These are phyloP conservation scores for Mycalesis mineus DNA, from an alignment of 2,888 invertebrate species.

Conservation along the genomic window DNA sequence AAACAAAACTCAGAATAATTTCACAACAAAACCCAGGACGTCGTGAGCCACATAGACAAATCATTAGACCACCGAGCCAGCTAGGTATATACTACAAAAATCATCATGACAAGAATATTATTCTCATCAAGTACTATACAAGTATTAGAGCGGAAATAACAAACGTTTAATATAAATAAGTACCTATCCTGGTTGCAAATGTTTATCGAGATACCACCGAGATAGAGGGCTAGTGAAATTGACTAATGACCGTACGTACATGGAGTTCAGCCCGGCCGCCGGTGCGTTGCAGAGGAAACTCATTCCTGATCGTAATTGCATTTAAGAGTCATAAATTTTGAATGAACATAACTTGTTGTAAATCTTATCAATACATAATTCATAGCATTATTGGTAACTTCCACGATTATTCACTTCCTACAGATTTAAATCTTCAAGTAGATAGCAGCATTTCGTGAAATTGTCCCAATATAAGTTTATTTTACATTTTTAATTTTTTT, in stretches of 20 bases:
- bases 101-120: neutral
- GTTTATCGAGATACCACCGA: conserved; percentile 38
- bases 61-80: too few species aligned
- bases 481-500: too few species aligned
- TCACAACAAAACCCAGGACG: too few species aligned
- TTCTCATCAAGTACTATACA: too few species aligned
- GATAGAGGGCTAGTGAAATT: conserved; percentile 50
- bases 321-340: conserved; percentile 17
- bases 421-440: too few species aligned
- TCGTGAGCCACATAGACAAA: too few species aligned
- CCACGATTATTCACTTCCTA: neutral
- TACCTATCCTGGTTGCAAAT: neutral
- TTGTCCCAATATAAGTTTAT: too few species aligned
- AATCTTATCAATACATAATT: conserved; percentile 1
- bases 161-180: neutral
- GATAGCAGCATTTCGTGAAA: too few species aligned
- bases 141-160: neutral
- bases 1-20: too few species aligned
- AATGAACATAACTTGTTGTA: conserved; percentile 1
- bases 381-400: neutral
- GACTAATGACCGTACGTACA: conserved; percentile 47
- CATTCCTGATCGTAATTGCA: conserved; percentile 27
- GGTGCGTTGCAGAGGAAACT: conserved; percentile 37
- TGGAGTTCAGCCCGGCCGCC: conserved; percentile 39
- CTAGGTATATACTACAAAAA: too few species aligned